Conservation (phyloP, 2,888 invertebrate species). For the Drosophila rellima region DNA sequence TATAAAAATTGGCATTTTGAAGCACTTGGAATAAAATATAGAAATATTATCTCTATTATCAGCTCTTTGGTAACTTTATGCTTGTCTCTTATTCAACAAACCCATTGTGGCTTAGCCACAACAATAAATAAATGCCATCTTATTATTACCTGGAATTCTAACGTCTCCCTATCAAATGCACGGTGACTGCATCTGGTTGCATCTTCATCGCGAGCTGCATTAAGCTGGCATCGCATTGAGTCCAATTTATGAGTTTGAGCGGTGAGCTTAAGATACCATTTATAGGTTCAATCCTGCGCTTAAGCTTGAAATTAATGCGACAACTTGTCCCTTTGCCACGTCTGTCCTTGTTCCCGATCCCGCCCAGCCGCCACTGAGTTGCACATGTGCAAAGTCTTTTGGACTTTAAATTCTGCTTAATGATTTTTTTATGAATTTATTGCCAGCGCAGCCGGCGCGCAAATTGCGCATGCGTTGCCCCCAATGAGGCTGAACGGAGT, state of each 20-base stretch:
- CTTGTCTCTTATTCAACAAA: slow-evolving; percentile 23
- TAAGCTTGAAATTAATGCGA: slow-evolving; percentile 75
- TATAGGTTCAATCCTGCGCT: slow-evolving; percentile 50
- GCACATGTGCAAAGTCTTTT: slow-evolving; percentile 45
- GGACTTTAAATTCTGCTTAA: slow-evolving; percentile 68
- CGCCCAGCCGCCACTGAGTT: neutral
- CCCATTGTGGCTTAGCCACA: slow-evolving; percentile 9
- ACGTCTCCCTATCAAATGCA: slow-evolving; percentile 17
- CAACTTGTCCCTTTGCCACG: slow-evolving; percentile 39
- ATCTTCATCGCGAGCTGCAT: slow-evolving; percentile 42
- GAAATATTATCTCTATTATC: neutral
- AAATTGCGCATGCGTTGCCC: slow-evolving; percentile 79
- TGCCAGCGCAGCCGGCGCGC: slow-evolving; percentile 69
- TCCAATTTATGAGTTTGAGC: slow-evolving; percentile 61
- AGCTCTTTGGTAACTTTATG: slow-evolving; percentile 1
- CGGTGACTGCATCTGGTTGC: slow-evolving; percentile 42
- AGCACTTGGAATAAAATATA: neutral
- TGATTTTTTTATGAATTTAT: slow-evolving; percentile 79
- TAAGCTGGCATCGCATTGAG: slow-evolving; percentile 31
- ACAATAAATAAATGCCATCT: slow-evolving; percentile 48
- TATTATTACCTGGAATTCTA: slow-evolving; percentile 32
- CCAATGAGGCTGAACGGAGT: slow-evolving; percentile 72
- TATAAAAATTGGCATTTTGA: neutral
- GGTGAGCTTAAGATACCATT: slow-evolving; percentile 68
- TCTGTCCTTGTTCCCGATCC: neutral